A percentile compares a stretch with the other conserved stretches of the same genome.
Conservation (phyloP, 2,797 vertebrate species). For the Tauraco hartlaubi region DNA sequence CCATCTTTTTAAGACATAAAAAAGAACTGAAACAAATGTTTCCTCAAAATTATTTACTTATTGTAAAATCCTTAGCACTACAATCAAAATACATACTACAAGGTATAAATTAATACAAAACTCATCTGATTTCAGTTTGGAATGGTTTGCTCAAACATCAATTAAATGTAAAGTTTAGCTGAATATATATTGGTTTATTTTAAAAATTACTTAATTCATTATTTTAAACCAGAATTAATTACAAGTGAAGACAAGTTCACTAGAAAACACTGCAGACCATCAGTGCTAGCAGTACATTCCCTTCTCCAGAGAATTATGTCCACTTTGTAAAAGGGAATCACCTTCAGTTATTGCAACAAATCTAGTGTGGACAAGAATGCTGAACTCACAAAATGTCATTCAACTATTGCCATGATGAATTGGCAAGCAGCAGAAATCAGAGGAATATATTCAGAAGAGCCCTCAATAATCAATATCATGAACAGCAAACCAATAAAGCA, state of each 20-base stretch:
- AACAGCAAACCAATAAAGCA: conserved; percentile 33
- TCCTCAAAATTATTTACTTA: background rate
- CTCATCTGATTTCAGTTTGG: background rate
- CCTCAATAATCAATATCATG: background rate
- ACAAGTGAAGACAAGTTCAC: conserved; percentile 53
- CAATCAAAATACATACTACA: background rate
- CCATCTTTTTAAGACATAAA: background rate
- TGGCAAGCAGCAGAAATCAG: background rate
- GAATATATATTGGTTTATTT: conserved; percentile 29
- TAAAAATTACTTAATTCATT: conserved; percentile 12
- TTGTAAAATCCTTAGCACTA: background rate
- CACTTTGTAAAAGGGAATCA: conserved; percentile 9
- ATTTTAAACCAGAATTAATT: conserved; percentile 39
- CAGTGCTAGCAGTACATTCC: conserved; percentile 11
- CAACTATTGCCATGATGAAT: background rate
- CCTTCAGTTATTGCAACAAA: conserved; percentile 23
- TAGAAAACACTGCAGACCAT: conserved; percentile 51
- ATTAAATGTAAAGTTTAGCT: conserved; percentile 8
- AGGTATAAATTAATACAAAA: conserved; percentile 26
- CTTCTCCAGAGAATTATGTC: conserved; percentile 17
- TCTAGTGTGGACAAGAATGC: background rate
- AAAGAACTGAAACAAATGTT: background rate
- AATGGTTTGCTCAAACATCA: conserved; percentile 17
- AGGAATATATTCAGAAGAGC: background rate
- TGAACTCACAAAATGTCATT: conserved; percentile 16